Percentiles rank a stretch among this genome's conserved stretches.
These are phyloP conservation scores for Laupala kohalensis DNA, from an alignment of 1,140 invertebrate genomes.

Conservation along the genomic window DNA sequence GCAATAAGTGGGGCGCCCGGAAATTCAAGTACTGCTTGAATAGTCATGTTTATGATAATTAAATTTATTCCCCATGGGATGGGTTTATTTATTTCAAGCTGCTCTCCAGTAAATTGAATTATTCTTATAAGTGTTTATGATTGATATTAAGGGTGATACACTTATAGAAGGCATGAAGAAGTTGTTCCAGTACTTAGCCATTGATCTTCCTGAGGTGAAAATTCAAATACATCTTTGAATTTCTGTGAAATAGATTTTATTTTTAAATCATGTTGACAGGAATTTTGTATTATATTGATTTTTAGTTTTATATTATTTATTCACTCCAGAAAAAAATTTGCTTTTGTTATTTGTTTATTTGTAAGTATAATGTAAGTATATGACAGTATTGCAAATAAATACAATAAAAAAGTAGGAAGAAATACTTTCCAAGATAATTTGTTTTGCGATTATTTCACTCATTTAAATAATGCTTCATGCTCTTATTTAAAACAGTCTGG, in stretches of 20 bases:
- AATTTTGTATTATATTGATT: background rate
- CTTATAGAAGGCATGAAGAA: background rate
- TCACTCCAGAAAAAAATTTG: background rate
- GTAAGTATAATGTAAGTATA: background rate
- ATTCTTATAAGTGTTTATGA: too few species aligned
- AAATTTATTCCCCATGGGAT: background rate
- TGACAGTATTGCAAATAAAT: background rate
- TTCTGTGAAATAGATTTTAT: background rate
- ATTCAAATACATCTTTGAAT: background rate
- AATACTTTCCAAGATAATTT: too few species aligned
- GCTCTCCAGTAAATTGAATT: too few species aligned
- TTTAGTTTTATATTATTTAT: background rate
- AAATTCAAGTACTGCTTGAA: slow-evolving; percentile 46
- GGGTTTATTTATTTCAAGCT: background rate
- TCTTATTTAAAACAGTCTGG: background rate
- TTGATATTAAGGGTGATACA: background rate
- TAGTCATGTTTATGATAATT: background rate
- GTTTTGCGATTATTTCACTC: too few species aligned
- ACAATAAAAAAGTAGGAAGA: background rate
- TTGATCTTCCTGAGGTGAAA: too few species aligned
- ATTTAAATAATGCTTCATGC: too few species aligned
- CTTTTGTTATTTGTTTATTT: background rate
- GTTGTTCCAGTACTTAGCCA: too few species aligned
- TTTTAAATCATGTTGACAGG: background rate
- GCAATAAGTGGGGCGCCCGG: slow-evolving; percentile 50